Evolutionary conservation across 2,797 vertebrate species (phyloP), one percentile per base, ranked within the genome.

Genomic region (Poecile montanus): DNA sequence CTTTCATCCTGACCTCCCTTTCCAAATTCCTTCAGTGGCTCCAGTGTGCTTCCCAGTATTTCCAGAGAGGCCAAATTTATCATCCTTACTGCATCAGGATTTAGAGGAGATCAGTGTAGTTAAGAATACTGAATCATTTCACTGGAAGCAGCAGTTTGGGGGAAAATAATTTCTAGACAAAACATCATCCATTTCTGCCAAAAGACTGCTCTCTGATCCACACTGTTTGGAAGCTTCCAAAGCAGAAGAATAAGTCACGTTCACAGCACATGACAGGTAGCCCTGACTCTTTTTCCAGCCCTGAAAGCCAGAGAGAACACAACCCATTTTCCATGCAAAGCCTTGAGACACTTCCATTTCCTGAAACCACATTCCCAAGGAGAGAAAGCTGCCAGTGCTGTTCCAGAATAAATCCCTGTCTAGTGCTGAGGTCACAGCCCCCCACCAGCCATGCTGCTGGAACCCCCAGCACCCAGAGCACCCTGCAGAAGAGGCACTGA

Each of bases 311-410:
- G 54, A 88, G 72, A 96, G 51, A 54, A 87, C 21, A 11, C 56
- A 26, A 80, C 95, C 85, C 70, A 66, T 89, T 96, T 97, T 96
- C 89, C 90, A 90, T 27, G 34, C 57, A 67, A 73, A 80, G 73
- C 75, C 66, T 73, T 68, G 36, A 84, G 32, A 87, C 66, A 63
- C 78, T 61, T 85, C 71, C 8, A 7, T 74, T 95, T 96, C 94
- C 91, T 91, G 84, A 93, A 90, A 89, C 60, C 74, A 36, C 42
- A 22, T 26, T 30, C 94, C 83, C 51, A 79, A 80, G 84, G 48
- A 85, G 48, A 95, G 76, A 96, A 93, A 12, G 85, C 40, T 91
- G 85, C 72, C 80, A 83, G 57, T 4, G 72, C 50, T 66, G 92
- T 11, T 87, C 76, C 78, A 79, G 60, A 93, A 93, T 12, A 16